Conservation (phyloP, 2,888 invertebrate species). For the Troides helena region DNA sequence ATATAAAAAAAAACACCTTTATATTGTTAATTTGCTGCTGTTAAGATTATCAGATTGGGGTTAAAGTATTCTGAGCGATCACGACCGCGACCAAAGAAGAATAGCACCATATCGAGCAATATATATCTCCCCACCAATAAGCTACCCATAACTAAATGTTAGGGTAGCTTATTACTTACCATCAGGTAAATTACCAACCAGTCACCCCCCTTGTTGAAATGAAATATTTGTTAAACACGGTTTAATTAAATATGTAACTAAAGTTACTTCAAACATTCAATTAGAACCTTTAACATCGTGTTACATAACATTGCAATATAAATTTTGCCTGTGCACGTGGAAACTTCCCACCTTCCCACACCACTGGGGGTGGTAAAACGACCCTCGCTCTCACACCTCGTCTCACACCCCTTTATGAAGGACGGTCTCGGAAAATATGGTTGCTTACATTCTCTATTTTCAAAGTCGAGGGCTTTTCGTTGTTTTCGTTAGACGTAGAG, state of each 20-base stretch:
- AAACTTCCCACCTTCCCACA: constrained; percentile 46
- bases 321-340: constrained; percentile 32
- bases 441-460: constrained; percentile 21
- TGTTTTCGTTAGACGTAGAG: constrained; percentile 17
- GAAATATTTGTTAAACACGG: neutral
- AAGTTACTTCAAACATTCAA: neutral
- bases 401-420: constrained; percentile 28
- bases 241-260: neutral
- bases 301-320: constrained; percentile 34
- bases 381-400: constrained; percentile 28
- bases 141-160: too few relatives aligned
- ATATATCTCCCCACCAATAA: too few relatives aligned
- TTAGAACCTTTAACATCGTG: neutral
- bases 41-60: too few relatives aligned
- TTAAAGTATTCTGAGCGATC: too few relatives aligned
- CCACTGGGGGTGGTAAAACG: constrained; percentile 41
- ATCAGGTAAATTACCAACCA: too few relatives aligned
- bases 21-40: too few relatives aligned
- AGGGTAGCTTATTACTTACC: too few relatives aligned
- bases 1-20: too few relatives aligned
- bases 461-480: constrained; percentile 9
- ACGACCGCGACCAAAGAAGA: too few relatives aligned
- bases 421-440: constrained; percentile 30
- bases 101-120: too few relatives aligned
- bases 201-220: too few relatives aligned